A percentile compares a stretch with the other conserved stretches of the same genome.
These are phyloP conservation scores for Atractosteus spatula DNA, from an alignment of 2,113 vertebrate genomes.

Conservation along the genomic window DNA sequence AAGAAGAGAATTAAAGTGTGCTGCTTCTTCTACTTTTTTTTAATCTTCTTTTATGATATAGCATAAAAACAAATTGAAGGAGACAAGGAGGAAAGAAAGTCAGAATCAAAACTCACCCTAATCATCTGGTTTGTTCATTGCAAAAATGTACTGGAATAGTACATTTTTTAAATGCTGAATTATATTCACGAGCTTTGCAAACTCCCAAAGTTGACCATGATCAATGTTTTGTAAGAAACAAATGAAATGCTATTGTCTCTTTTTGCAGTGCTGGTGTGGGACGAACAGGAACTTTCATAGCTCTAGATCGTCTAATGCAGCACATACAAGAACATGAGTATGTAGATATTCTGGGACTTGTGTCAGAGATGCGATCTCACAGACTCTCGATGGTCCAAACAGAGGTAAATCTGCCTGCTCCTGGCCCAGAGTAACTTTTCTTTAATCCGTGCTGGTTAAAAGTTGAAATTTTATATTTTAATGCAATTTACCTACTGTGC, in stretches of 20 bases:
- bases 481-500: neutral
- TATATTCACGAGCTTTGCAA: too few relatives aligned
- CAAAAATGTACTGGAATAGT: too few relatives aligned
- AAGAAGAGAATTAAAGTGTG: too few relatives aligned
- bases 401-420: slow-evolving; percentile 68
- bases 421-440: neutral
- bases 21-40: too few relatives aligned
- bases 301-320: slow-evolving; percentile 90
- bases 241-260: too few relatives aligned
- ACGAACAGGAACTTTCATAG: slow-evolving; percentile 91
- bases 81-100: too few relatives aligned
- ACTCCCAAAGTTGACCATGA: too few relatives aligned
- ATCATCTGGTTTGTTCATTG: too few relatives aligned
- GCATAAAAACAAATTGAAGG: too few relatives aligned
- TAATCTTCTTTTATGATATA: too few relatives aligned
- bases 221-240: neutral
- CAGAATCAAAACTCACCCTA: too few relatives aligned
- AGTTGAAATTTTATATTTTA: neutral
- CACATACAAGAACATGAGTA: slow-evolving; percentile 91
- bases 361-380: slow-evolving; percentile 90
- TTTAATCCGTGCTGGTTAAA: neutral
- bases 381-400: slow-evolving; percentile 97
- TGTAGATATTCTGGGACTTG: slow-evolving; percentile 85
- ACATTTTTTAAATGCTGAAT: too few relatives aligned
- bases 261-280: slow-evolving; percentile 85